Percentiles rank a stretch among this genome's conserved stretches.
These are phyloP conservation scores for Dendrolimus houi DNA, from an alignment of 2,888 invertebrate species.

Conservation along the genomic window DNA sequence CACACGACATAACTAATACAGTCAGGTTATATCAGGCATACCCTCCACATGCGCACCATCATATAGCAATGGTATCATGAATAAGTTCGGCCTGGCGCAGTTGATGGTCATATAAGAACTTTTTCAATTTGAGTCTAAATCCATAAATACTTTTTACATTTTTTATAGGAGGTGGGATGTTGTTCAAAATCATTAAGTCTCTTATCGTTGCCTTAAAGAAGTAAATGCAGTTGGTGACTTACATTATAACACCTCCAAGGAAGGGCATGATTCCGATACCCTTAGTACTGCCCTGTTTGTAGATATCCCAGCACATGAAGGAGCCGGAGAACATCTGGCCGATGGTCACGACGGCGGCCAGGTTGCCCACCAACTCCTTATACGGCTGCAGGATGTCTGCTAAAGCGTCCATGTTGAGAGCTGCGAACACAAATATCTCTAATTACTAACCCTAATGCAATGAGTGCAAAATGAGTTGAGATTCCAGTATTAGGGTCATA, in stretches of 20 bases:
- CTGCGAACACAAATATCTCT: background rate
- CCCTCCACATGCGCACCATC: too few species aligned
- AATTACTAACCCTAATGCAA: too few species aligned
- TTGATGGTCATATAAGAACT: too few species aligned
- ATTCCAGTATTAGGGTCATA: background rate
- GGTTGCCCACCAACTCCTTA: conserved; percentile 79
- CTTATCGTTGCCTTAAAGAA: too few species aligned
- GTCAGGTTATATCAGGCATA: too few species aligned
- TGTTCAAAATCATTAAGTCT: too few species aligned
- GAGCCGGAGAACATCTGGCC: conserved; percentile 89
- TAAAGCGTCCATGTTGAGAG: conserved; percentile 61
- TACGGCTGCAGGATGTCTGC: conserved; percentile 77
- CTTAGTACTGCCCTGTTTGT: conserved; percentile 80
- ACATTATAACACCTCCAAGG: conserved; percentile 86
- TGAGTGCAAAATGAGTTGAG: background rate
- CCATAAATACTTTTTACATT: too few species aligned
- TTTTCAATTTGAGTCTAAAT: too few species aligned
- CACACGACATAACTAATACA: too few species aligned
- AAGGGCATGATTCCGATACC: conserved; percentile 83
- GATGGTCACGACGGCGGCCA: conserved; percentile 86
- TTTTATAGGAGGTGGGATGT: too few species aligned
- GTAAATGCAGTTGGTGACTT: conserved; percentile 46
- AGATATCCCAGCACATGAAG: conserved; percentile 84
- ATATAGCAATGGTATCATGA: too few species aligned
- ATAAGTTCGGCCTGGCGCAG: too few species aligned